A percentile compares a stretch with the other conserved stretches of the same genome.
Evolutionary conservation across 2,888 invertebrate genomes (phyloP).

Genomic region (Oscheius sp.): DNA sequence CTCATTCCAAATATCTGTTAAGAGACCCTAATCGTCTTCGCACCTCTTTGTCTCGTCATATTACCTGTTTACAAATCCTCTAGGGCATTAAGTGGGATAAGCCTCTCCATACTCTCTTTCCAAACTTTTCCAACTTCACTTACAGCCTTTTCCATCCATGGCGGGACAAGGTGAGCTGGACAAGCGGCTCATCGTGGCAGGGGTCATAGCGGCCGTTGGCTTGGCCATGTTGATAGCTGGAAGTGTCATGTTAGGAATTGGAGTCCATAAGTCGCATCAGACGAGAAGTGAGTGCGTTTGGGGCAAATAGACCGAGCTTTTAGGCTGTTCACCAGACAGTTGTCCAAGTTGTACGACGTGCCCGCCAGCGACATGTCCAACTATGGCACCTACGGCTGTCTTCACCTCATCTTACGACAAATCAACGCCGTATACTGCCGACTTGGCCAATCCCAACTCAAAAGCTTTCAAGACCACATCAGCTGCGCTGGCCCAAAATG

Average conservation of each 20-base stretch:
- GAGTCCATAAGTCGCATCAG: conserved; percentile 16
- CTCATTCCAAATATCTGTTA: too few relatives aligned
- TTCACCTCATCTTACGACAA: conserved; percentile 16
- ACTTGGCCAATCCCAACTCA: conserved; percentile 3
- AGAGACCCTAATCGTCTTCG: too few relatives aligned
- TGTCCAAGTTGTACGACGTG: conserved; percentile 15
- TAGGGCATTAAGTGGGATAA: too few relatives aligned
- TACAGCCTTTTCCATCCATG: not conserved
- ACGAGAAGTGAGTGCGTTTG: not conserved
- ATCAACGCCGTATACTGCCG: not conserved
- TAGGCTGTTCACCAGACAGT: not conserved
- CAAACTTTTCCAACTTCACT: too few relatives aligned
- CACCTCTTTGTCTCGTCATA: too few relatives aligned
- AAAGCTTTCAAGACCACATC: conserved; percentile 9
- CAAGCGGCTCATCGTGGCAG: conserved; percentile 28
- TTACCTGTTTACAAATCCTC: too few relatives aligned
- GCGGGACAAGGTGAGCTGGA: conserved; percentile 18
- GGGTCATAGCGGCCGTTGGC: conserved; percentile 11
- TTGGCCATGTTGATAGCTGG: conserved; percentile 33
- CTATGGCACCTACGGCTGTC: conserved; percentile 3
- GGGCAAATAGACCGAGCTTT: not conserved
- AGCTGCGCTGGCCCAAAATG: conserved; percentile 1
- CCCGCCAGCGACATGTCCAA: not conserved
- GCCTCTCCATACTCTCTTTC: too few relatives aligned
- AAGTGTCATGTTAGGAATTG: conserved; percentile 22